Base-by-base conservation (phyloP, 2,113 vertebrate genomes). In the Anolis carolinensis region DNA sequence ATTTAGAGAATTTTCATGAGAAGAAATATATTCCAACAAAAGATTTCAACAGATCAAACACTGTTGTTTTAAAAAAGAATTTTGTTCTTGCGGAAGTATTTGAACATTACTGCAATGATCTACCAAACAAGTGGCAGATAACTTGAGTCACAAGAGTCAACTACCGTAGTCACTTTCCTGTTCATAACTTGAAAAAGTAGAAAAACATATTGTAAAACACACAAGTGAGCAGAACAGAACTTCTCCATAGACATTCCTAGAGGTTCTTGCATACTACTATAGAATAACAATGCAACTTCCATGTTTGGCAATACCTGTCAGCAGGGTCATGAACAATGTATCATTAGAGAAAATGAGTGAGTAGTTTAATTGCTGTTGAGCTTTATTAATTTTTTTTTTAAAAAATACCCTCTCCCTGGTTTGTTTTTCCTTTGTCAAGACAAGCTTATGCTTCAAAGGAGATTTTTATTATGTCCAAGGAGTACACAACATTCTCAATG, bases 1-100 rank as follows among this genome's bases (percentile, higher is more conserved):
- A 93, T 95, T 95, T 93, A 92, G 93, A 76, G 72, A 74, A 52
- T 88, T 90, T 81, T 92, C 90, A 88, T 86, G 65, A 52, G 86
- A 91, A 89, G 85, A 81, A 52, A 89, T 90, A 91, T 82, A 55
- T 21, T 62, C 68, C 0, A 8, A 39, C 50, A 82, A 25, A 0
- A 67, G 27, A 18, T 67, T 79, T 70, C 16, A 44, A 27, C 0
- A 68, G 65, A 68, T 30, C 0, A 0, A 59, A 16, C 25, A 25
- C 27, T 67, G 63, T 16, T 8, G 1, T 82, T 80, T 62, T 87
- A 52, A 1, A 32, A 82, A 71, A 76, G 11, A 27, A 89, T 90
- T 81, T 32, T 83, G 88, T 1, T 4, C 36, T 39, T 8, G 5
- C 7, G 4, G 4, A 6, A 84, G n/a, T 11, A 72, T 0, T 14